Conservation (phyloP, 1,140 invertebrate species). For the Aricia agestis region DNA sequence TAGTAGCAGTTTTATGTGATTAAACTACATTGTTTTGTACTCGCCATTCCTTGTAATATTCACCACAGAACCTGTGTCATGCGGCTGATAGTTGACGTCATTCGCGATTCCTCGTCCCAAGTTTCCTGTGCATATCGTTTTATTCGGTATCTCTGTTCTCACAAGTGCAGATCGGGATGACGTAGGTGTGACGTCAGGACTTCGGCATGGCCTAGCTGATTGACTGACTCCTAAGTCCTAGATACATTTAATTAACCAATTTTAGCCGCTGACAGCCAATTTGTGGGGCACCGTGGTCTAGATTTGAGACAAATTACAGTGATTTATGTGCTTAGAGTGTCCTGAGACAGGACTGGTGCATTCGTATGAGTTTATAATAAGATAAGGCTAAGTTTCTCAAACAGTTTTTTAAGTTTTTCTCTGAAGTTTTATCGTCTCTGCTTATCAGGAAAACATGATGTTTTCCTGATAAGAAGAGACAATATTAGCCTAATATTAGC, state of each 20-base stretch:
- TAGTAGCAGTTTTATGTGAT: too few relatives aligned
- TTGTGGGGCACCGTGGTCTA: constrained; percentile 2
- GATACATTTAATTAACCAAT: not conserved
- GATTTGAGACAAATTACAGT: not conserved
- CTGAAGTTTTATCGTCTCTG: too few relatives aligned
- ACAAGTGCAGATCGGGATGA: not conserved
- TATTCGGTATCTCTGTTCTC: not conserved
- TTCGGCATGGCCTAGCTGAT: not conserved
- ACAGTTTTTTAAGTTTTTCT: too few relatives aligned
- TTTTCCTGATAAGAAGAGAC: too few relatives aligned
- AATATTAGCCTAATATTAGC: too few relatives aligned
- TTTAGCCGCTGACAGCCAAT: constrained; percentile 4
- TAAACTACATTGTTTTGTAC: too few relatives aligned
- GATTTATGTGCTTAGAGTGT: not conserved
- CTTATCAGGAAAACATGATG: too few relatives aligned
- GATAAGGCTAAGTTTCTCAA: not conserved
- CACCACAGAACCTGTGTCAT: not conserved
- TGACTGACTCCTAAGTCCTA: not conserved
- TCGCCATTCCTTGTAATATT: not conserved
- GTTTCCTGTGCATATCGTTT: not conserved
- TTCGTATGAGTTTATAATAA: not conserved
- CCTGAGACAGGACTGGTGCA: not conserved
- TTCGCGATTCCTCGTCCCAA: constrained; percentile 1
- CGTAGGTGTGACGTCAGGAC: not conserved
- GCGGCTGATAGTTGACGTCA: not conserved